Conservation (phyloP, 2,113 vertebrate species). For the Saccopteryx leptura region DNA sequence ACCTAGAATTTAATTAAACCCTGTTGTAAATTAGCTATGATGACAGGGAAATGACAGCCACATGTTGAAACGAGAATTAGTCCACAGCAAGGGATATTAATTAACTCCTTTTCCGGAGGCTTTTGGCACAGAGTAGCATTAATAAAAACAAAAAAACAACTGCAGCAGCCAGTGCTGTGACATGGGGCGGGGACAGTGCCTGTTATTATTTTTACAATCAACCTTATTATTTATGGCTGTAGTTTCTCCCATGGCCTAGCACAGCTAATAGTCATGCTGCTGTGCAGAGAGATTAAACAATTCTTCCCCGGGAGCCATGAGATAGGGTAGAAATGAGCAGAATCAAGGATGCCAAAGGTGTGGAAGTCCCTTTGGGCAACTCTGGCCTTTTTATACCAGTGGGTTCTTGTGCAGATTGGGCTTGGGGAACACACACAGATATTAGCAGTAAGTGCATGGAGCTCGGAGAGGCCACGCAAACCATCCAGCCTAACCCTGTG, state of each 20-base stretch:
- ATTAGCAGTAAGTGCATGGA: background rate
- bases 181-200: background rate
- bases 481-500: accelerated
- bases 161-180: background rate
- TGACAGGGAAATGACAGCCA: slow-evolving; percentile 91
- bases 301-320: background rate
- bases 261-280: background rate
- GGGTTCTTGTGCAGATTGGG: background rate
- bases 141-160: background rate
- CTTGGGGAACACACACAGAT: background rate
- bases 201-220: slow-evolving; percentile 18
- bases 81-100: slow-evolving; percentile 87
- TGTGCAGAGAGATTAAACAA: accelerated
- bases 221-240: slow-evolving; percentile 66
- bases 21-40: slow-evolving; percentile 90
- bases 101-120: slow-evolving; percentile 87
- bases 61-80: slow-evolving; percentile 90
- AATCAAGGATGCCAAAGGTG: background rate
- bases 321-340: background rate
- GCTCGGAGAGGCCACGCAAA: background rate
- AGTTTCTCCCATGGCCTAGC: background rate
- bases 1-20: slow-evolving; percentile 91
- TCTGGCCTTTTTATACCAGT: accelerated
- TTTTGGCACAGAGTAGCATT: slow-evolving; percentile 70
- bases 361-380: background rate